A percentile compares a stretch with the other conserved stretches of the same genome.
Evolutionary conservation across 2,888 invertebrate species (phyloP).

Genomic region (Apamea anceps): DNA sequence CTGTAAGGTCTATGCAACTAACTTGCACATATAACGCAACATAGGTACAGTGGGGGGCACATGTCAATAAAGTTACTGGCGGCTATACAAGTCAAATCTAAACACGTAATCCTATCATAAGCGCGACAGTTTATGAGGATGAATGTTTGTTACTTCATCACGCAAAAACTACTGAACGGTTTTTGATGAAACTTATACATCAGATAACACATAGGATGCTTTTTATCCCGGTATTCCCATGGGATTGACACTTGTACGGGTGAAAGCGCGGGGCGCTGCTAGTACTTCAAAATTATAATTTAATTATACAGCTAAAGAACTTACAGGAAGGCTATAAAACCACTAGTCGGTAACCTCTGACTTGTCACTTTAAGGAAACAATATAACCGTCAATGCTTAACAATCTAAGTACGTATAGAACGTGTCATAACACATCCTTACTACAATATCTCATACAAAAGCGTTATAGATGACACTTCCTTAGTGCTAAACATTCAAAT

Average conservation of each 20-base stretch:
- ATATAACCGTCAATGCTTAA: conserved; percentile 15
- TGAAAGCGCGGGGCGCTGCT: too few relatives aligned
- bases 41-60: background rate
- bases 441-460: conserved; percentile 31
- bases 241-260: too few relatives aligned
- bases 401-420: conserved; percentile 25
- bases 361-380: conserved; percentile 21
- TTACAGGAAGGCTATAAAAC: conserved; percentile 4
- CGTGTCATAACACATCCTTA: conserved; percentile 40
- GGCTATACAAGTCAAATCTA: background rate
- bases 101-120: too few relatives aligned
- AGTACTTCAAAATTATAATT: conserved; percentile 21
- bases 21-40: conserved; percentile 20
- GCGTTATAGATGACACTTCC: conserved; percentile 64
- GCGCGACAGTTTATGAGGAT: too few relatives aligned
- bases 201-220: too few relatives aligned
- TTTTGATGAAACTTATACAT: too few relatives aligned
- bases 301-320: background rate
- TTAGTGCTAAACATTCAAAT: conserved; percentile 68
- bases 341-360: conserved; percentile 18
- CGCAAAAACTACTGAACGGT: too few relatives aligned
- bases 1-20: conserved; percentile 12
- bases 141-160: too few relatives aligned
- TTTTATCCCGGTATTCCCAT: too few relatives aligned
- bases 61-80: background rate